Conservation (phyloP, 1,140 invertebrate genomes). For the Paramacrobiotus metropolitanus region DNA sequence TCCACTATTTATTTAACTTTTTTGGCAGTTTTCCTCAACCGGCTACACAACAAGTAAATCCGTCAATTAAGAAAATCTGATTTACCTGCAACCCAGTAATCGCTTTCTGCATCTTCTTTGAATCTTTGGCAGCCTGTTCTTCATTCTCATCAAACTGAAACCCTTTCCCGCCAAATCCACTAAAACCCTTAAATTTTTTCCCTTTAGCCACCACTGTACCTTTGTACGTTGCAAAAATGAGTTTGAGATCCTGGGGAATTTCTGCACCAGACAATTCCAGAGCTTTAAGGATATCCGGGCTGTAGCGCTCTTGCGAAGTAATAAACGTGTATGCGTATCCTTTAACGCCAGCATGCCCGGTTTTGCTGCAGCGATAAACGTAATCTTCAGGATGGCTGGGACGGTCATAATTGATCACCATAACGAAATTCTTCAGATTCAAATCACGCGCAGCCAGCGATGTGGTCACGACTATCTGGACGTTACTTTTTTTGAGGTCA, state of each 20-base stretch:
- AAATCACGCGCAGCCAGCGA: constrained; percentile 87
- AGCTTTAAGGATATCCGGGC: constrained; percentile 75
- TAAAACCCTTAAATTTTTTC: constrained; percentile 48
- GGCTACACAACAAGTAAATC: too few species aligned
- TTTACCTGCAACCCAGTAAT: constrained; percentile 72
- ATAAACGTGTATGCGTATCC: constrained; percentile 91
- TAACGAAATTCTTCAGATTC: constrained; percentile 89
- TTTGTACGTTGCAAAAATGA: constrained; percentile 72
- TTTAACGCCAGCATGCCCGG: constrained; percentile 76
- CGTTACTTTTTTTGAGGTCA: constrained; percentile 83
- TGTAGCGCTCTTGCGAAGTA: constrained; percentile 67
- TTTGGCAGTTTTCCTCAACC: too few species aligned
- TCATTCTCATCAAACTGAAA: constrained; percentile 99
- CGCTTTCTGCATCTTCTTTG: constrained; percentile 93
- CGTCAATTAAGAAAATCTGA: too few species aligned
- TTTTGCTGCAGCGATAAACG: constrained; percentile 79
- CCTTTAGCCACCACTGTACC: constrained; percentile 16
- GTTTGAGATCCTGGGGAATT: constrained; percentile 46
- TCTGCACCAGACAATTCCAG: constrained; percentile 51
- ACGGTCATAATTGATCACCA: constrained; percentile 97
- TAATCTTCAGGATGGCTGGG: constrained; percentile 99
- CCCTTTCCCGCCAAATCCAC: constrained; percentile 87
- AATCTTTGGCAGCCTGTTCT: constrained; percentile 75
- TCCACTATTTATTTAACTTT: too few species aligned
- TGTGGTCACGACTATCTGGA: constrained; percentile 47